Evolutionary conservation across 92 coral and sea anemone species (phyloP).

Genomic region (Umimayanthus chanpuru): DNA sequence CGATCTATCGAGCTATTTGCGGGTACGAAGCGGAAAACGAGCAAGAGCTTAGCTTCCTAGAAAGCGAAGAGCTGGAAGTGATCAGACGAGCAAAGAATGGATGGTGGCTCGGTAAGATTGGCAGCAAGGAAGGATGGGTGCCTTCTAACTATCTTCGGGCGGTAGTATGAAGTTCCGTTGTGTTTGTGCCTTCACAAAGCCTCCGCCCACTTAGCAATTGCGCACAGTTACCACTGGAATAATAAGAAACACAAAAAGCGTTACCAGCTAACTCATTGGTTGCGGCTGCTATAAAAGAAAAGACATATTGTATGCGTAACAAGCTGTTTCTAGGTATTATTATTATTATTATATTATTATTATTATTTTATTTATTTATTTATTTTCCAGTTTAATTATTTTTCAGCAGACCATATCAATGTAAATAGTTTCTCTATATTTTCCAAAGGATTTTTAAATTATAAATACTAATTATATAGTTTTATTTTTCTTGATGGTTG

Average conservation of each 20-base stretch:
- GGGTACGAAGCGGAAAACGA: constrained; percentile 19
- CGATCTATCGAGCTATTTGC: not conserved
- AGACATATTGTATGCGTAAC: not conserved
- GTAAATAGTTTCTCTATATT: too few relatives aligned
- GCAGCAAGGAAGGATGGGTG: constrained; percentile 24
- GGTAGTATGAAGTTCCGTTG: not conserved
- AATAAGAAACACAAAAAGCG: too few relatives aligned
- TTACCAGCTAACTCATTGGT: not conserved
- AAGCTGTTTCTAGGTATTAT: too few relatives aligned
- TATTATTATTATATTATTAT: too few relatives aligned
- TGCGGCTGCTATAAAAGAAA: not conserved
- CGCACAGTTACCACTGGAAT: not conserved
- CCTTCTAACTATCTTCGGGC: constrained; percentile 25
- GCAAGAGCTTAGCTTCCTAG: constrained; percentile 19
- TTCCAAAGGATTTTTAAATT: too few relatives aligned
- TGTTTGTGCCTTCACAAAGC: not conserved
- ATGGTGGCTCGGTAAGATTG: constrained; percentile 29
- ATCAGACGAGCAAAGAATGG: constrained; percentile 29
- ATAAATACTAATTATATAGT: too few relatives aligned
- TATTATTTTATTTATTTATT: too few relatives aligned
- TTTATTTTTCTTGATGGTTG: too few relatives aligned
- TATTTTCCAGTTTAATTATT: too few relatives aligned
- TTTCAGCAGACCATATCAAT: too few relatives aligned
- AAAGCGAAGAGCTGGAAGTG: constrained; percentile 18
- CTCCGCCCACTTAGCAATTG: not conserved